phyloP scores from a whole-genome alignment of 2,797 vertebrate genomes.

The Darevskia mixta region DNA sequence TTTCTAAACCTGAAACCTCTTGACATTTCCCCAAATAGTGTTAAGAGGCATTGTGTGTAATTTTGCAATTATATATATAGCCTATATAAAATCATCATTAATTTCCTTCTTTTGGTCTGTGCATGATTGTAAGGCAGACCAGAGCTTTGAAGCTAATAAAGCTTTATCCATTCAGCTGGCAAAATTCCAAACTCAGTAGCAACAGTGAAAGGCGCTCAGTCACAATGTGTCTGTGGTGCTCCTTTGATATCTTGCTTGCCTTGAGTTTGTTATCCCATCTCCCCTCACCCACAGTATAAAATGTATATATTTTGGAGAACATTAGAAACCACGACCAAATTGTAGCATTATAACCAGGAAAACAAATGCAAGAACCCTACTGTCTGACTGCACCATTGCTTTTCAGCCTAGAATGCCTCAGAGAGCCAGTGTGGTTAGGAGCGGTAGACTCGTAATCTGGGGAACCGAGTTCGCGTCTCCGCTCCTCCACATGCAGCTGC shows the following conservation, averaged over 20 bases:
- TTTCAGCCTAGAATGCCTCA: no score
- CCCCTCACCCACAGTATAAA: background rate
- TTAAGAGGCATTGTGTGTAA: slow-evolving; percentile 50
- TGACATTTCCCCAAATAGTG: slow-evolving; percentile 53
- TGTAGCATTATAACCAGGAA: no score
- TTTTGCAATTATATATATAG: slow-evolving; percentile 38
- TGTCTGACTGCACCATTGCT: no score
- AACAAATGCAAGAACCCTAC: no score
- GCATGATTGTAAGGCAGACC: slow-evolving; percentile 8
- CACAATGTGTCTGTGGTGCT: background rate
- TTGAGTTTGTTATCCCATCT: background rate
- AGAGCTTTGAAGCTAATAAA: slow-evolving; percentile 28
- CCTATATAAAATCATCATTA: slow-evolving; percentile 36
- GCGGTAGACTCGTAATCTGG: no score
- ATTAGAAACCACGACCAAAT: slow-evolving; percentile 14
- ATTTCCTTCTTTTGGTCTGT: slow-evolving; percentile 6
- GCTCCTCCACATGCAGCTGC: no score
- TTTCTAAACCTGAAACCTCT: slow-evolving; percentile 39
- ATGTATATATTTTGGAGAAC: background rate
- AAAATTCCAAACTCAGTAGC: background rate
- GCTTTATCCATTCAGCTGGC: background rate
- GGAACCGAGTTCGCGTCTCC: no score
- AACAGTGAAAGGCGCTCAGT: slow-evolving; percentile 3
- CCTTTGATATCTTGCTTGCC: background rate
- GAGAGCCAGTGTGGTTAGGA: no score